Evolutionary conservation across 2,113 vertebrate species (phyloP).

Genomic region (Strix aluco): DNA sequence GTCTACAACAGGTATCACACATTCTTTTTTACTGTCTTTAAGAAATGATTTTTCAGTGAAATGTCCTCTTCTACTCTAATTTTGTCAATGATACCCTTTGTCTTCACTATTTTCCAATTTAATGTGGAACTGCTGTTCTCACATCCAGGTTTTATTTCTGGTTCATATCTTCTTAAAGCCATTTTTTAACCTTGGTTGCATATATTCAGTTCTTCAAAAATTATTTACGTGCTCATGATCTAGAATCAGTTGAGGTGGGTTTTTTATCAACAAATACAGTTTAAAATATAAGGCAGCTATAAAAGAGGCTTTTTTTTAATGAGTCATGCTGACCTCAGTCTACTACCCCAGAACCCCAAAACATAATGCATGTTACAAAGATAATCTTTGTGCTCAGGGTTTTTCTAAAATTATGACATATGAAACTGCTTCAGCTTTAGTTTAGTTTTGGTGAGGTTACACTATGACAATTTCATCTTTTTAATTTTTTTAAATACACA

Average conservation of each 20-base stretch:
- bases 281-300: neutral
- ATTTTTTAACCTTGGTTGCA: neutral
- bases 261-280: neutral
- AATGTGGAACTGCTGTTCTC: neutral
- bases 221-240: neutral
- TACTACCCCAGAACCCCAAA: neutral
- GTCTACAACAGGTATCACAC: neutral
- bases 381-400: neutral
- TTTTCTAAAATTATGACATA: neutral
- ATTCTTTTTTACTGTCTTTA: neutral
- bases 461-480: neutral
- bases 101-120: neutral
- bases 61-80: neutral
- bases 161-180: neutral
- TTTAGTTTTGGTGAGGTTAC: neutral
- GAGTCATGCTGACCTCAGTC: neutral
- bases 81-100: accelerated
- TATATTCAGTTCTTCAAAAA: neutral
- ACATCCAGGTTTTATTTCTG: neutral
- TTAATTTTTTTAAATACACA: accelerated
- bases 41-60: neutral
- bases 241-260: neutral
- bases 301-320: neutral
- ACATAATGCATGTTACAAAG: accelerated
- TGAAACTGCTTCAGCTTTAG: neutral